Conservation (phyloP, 2,113 vertebrate species). For the human (Homo sapiens) region GRCh38 chr3:137888501-137889000, state of each 20-base stretch:
- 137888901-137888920: neutral
- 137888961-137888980: neutral
- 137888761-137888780: neutral
- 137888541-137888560: neutral
- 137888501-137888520: neutral
- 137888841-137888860: neutral
- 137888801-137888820: neutral
- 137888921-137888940: neutral
- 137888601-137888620: neutral
- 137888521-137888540: neutral
- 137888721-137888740: neutral
- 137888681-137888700: neutral
- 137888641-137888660: neutral
- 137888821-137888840: neutral
- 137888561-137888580: neutral
- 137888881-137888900: neutral
- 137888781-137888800: neutral
- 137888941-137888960: neutral
- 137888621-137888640: neutral
- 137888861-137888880: neutral
- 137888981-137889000: neutral
- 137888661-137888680: neutral
- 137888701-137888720: neutral
- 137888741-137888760: neutral
- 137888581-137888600: neutral